phyloP scores from a whole-genome alignment of 2,888 invertebrate genomes.

The Oscheius onirici region DNA sequence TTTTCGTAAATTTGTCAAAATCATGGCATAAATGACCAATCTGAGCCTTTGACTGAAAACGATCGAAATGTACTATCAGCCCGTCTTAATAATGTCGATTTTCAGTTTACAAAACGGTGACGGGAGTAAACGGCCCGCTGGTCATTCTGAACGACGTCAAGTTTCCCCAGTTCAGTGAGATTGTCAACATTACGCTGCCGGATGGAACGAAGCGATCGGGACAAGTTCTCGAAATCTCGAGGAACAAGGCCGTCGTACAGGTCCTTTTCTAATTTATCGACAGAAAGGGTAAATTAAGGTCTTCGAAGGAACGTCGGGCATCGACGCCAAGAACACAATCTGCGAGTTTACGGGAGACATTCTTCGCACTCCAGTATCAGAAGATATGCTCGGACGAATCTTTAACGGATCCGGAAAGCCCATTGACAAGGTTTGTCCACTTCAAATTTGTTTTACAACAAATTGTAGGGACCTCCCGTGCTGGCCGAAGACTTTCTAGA shows the following conservation, averaged over 20 bases:
- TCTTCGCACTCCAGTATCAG: constrained; percentile 95
- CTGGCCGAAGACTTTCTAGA: constrained; percentile 97
- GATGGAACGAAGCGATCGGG: constrained; percentile 96
- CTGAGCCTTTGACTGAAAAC: no score
- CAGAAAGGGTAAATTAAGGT: constrained; percentile 76
- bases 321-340: constrained; percentile 98
- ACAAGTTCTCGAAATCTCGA: constrained; percentile 94
- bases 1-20: no score
- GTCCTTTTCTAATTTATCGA: constrained; percentile 70
- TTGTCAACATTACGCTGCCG: constrained; percentile 90
- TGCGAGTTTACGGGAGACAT: constrained; percentile 99
- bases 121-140: constrained; percentile 98
- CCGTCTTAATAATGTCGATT: no score
- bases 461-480: constrained; percentile 85
- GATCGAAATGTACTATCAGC: no score
- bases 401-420: constrained; percentile 99
- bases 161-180: constrained; percentile 96
- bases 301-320: constrained; percentile 98
- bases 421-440: constrained; percentile 83
- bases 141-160: constrained; percentile 99
- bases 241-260: constrained; percentile 95
- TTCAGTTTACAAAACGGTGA: constrained; percentile 97
- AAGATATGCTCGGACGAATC: constrained; percentile 98
- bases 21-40: no score
- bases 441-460: not conserved